phyloP scores from a whole-genome alignment of 1,140 invertebrate species.

The Drosophila bocqueti region DNA sequence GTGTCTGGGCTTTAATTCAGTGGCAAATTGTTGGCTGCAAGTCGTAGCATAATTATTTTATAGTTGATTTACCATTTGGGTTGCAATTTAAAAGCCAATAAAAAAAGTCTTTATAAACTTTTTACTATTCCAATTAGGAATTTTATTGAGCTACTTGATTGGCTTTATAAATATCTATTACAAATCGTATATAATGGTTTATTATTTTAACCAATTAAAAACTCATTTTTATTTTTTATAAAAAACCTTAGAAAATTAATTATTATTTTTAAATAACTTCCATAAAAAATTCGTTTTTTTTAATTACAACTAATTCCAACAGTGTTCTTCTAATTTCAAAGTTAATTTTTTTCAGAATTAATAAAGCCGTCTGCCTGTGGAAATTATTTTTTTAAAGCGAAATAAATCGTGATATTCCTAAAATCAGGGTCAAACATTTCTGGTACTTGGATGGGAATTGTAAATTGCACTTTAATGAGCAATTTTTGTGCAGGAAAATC shows the following conservation, averaged over 20 bases:
- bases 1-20: background rate
- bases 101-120: no score
- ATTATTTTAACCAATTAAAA: background rate
- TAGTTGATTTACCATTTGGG: background rate
- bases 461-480: constrained; percentile 75
- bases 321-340: background rate
- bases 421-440: constrained; percentile 37
- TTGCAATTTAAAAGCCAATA: background rate
- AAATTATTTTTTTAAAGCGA: background rate
- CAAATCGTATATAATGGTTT: no score
- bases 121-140: background rate
- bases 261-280: background rate
- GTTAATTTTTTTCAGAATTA: background rate
- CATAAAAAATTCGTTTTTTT: background rate
- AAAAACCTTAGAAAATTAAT: background rate
- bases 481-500: constrained; percentile 72
- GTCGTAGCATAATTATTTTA: background rate
- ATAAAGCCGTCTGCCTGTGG: background rate
- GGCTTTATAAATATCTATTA: background rate
- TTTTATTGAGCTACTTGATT: background rate
- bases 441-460: constrained; percentile 48
- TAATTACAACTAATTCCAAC: background rate
- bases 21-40: constrained; percentile 3
- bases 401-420: constrained; percentile 41
- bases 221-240: background rate